Conservation (phyloP, 1,140 invertebrate genomes). For the Drosophila melanica region DNA sequence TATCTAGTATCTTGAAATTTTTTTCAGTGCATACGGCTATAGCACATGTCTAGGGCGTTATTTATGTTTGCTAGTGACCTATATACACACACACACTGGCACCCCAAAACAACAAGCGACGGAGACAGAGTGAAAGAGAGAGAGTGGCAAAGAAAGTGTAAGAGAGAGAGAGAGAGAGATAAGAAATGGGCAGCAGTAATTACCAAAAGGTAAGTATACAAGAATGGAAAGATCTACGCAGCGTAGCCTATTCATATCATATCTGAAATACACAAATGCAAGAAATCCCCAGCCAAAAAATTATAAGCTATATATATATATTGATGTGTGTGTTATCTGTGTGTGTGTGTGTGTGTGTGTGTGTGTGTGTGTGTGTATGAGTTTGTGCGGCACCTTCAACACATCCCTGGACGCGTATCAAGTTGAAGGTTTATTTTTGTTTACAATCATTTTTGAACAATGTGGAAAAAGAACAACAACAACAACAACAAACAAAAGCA, state of each 20-base stretch:
- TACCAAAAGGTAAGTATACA: conserved; percentile 49
- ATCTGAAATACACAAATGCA: no score
- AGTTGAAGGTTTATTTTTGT: conserved; percentile 84
- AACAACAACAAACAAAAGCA: conserved; percentile 39
- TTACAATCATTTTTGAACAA: conserved; percentile 74
- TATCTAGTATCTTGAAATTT: no score
- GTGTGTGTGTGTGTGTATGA: conserved; percentile 22
- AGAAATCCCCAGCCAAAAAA: no score
- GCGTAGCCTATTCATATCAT: background rate
- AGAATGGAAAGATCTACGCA: conserved; percentile 41
- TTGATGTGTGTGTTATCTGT: conserved; percentile 30
- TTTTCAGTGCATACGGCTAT: conserved; percentile 10
- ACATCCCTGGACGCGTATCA: conserved; percentile 83
- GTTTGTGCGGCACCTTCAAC: conserved; percentile 68
- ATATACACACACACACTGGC: conserved; percentile 30
- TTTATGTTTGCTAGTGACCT: conserved; percentile 68
- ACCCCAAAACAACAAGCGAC: background rate
- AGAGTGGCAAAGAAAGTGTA: background rate
- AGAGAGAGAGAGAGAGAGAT: background rate
- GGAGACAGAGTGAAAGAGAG: background rate
- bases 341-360: conserved; percentile 4
- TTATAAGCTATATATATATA: no score
- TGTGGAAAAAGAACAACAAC: conserved; percentile 40
- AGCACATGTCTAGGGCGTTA: conserved; percentile 42
- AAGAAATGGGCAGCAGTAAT: conserved; percentile 21